A percentile compares a stretch with the other conserved stretches of the same genome.
Conservation (phyloP, 2,113 vertebrate genomes). For the Cettia cetti region DNA sequence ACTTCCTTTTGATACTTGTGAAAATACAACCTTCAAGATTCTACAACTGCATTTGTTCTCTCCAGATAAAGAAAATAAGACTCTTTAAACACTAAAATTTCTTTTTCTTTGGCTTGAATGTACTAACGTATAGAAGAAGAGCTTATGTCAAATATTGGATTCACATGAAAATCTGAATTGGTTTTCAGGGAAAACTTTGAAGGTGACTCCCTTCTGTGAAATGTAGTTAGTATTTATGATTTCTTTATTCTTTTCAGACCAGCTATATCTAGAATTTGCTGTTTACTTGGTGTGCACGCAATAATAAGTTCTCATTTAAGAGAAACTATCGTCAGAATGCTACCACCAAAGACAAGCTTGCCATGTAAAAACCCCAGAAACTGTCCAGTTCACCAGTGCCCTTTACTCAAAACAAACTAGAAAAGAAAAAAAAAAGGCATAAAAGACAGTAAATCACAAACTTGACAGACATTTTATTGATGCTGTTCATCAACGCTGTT, state of each 20-base stretch:
- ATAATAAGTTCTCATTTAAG: neutral
- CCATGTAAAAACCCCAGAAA: neutral
- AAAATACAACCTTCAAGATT: neutral
- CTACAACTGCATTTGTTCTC: neutral
- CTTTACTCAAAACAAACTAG: neutral
- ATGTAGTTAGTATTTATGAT: neutral
- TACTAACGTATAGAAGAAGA: neutral
- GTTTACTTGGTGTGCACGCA: neutral
- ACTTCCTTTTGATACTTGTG: neutral
- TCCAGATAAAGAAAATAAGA: neutral
- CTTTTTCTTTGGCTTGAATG: neutral
- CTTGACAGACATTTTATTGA: neutral
- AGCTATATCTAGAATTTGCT: neutral
- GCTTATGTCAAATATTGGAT: neutral
- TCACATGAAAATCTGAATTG: neutral
- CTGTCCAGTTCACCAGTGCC: neutral
- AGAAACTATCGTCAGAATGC: neutral
- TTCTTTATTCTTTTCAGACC: neutral
- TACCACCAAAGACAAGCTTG: neutral
- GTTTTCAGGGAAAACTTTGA: neutral
- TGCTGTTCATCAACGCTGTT: neutral
- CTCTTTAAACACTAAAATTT: neutral
- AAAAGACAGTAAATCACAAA: neutral
- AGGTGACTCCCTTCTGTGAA: neutral
- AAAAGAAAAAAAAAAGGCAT: neutral